These are phyloP conservation scores for Hydrolagus affinis DNA, from an alignment of 2,113 vertebrate genomes.

Conservation along the genomic window DNA sequence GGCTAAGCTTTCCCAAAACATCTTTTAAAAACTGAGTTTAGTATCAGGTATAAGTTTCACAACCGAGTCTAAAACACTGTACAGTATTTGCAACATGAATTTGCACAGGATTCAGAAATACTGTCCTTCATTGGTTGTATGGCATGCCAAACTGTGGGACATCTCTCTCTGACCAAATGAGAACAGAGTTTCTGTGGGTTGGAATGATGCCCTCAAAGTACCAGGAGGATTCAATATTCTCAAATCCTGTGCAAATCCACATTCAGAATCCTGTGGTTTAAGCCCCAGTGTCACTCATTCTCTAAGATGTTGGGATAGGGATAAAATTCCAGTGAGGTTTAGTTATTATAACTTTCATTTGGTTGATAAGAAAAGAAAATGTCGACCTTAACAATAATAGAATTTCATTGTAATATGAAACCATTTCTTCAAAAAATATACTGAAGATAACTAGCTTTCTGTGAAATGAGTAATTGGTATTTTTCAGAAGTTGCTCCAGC, in stretches of 20 bases:
- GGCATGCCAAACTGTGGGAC: neutral
- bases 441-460: neutral
- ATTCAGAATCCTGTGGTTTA: too few relatives aligned
- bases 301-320: neutral
- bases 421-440: neutral
- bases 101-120: too few relatives aligned
- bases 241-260: too few relatives aligned
- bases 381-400: neutral
- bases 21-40: constrained; percentile 14
- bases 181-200: neutral
- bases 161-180: neutral
- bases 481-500: neutral
- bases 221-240: too few relatives aligned
- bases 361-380: neutral
- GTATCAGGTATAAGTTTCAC: neutral
- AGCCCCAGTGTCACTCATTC: neutral
- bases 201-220: neutral
- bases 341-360: neutral
- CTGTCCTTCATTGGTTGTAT: too few relatives aligned
- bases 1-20: constrained; percentile 31
- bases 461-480: neutral
- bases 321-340: neutral
- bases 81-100: too few relatives aligned
- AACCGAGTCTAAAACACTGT: too few relatives aligned
- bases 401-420: neutral